These are phyloP conservation scores for Doryteuthis pealeii DNA, from an alignment of 1,140 invertebrate genomes.

Conservation along the genomic window DNA sequence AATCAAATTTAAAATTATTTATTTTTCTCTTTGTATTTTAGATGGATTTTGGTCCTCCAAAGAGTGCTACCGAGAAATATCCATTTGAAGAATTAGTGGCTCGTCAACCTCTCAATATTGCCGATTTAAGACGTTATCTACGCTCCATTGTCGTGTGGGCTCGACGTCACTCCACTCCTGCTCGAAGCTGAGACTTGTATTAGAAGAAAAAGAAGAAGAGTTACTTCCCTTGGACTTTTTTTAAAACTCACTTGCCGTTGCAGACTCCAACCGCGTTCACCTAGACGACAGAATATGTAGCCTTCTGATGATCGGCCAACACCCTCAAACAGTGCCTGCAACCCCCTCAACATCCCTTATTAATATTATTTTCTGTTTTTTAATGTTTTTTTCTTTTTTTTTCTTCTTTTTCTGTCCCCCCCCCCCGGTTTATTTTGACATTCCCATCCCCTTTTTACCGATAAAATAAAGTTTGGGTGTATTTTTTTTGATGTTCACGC, in stretches of 20 bases:
- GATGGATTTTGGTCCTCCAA: constrained; percentile 18
- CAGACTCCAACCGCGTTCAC: too few relatives aligned
- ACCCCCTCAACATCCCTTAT: too few relatives aligned
- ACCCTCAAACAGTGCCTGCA: too few relatives aligned
- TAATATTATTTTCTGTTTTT: too few relatives aligned
- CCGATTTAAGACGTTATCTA: constrained; percentile 50
- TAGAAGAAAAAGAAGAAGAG: neutral
- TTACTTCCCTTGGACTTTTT: neutral
- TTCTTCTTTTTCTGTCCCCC: too few relatives aligned
- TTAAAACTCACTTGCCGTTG: neutral
- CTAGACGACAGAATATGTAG: too few relatives aligned
- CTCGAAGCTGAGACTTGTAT: neutral
- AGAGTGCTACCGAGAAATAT: constrained; percentile 12
- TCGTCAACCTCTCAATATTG: constrained; percentile 48
- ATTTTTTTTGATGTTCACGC: neutral
- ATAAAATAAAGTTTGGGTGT: constrained; percentile 6
- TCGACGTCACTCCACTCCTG: neutral
- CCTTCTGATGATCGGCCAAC: too few relatives aligned
- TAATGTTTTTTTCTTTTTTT: too few relatives aligned
- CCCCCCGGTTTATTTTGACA: too few relatives aligned
- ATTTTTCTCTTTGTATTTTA: neutral
- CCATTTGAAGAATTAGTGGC: constrained; percentile 49
- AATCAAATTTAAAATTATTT: neutral
- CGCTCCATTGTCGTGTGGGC: constrained; percentile 13
- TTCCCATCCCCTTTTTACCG: neutral